Base-by-base conservation (phyloP, 1,140 invertebrate genomes). In the Lasaia peninsularis region DNA sequence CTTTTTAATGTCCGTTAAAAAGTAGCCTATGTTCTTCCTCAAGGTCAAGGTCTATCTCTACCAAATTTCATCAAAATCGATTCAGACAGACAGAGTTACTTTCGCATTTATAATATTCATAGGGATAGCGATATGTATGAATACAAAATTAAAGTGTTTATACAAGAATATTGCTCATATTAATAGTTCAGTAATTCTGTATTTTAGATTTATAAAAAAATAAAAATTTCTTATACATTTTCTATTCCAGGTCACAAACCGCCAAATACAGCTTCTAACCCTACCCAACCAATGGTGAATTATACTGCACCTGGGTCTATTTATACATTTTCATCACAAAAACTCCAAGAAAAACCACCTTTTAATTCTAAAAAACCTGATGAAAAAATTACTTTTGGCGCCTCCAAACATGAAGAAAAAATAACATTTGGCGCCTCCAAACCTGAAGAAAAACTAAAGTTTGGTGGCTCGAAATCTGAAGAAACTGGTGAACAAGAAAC, bases 401-500 rank as follows among this genome's bases (percentile, higher is more conserved):
- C 34, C 11, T 48, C 58, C 11, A 63, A 62, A 61, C n/a, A 51
- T 8, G 60, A 59, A 54, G n/a, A 44, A 10, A 48, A 40, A 40
- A 11, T 40, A 40, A 11, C 53, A 32, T 12, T 33, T 7, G 20
- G 20, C 1, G 64, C 40, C 44, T 56, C 68, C 0, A 72, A 71
- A 64, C 71, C 71, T 4, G 61, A 56, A 33, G 78, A 44, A 5
- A 44, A 44, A 52, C 7, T 40, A 24, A 24, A 37, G 35, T n/a
- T 37, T 4, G 24, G 18, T 2, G 67, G 37, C 32, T 57, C 65
- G 2, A 73, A 72, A 63, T 75, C 74, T 5, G 63, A 62, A 32
- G 79, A 82, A 74, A 82, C 78, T 2, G 78, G 73, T 1, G 79
- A 84, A 72, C 64, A 66, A 12, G 75, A 79, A 59, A 35, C 65